Base-by-base conservation (phyloP, 2,888 invertebrate species). In the Nowickia ferox region DNA sequence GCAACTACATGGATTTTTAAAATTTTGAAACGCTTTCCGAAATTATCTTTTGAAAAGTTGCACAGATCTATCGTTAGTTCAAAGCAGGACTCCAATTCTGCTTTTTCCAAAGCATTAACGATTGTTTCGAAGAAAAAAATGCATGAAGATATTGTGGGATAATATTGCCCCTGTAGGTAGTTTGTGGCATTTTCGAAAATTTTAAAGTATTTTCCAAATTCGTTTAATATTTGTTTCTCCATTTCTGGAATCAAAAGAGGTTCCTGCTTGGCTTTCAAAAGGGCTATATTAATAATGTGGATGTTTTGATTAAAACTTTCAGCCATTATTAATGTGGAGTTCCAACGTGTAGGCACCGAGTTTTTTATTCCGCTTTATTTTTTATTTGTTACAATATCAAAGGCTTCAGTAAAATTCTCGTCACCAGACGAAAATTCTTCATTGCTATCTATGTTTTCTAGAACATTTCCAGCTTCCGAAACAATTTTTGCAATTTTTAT, bases 171-270 rank as follows among this genome's bases (percentile, higher is more conserved):
- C 40, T 71, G 71, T 15, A 71, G 19, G 22, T 55, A 55, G 13
- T 59, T 19, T 15, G 59, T 72, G 5, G 72, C 57, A 61, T 17
- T 19, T 44, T 19, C 63, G n/a, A 63, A 63, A 19, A 63, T 42
- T 63, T 44, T 61, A n/a, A 61, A 40, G 51, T 48, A 46, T 15
- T 40, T 38, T 5, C 61, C 48, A 63, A 63, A 61, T 19, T 75
- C 63, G 13, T 46, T 13, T 22, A 63, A 63, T 51, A 74, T 63
- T 74, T 61, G 9, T n/a, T 53, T 75, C n/a, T 75, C 75, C 75
- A 63, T 75, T n/a, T 63, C 42, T 13, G 63, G 51, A 13, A 65
- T 63, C 5, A 65, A 5, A 19, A 75, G 38, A 6, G 9, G 38
- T 13, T 74, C 74, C 3, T 63, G 22, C 0, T 75, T 75, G 5